Evolutionary conservation across 2,113 vertebrate species (phyloP), one percentile per base, ranked within the genome.

Genomic region (Peucedramus taeniatus): DNA sequence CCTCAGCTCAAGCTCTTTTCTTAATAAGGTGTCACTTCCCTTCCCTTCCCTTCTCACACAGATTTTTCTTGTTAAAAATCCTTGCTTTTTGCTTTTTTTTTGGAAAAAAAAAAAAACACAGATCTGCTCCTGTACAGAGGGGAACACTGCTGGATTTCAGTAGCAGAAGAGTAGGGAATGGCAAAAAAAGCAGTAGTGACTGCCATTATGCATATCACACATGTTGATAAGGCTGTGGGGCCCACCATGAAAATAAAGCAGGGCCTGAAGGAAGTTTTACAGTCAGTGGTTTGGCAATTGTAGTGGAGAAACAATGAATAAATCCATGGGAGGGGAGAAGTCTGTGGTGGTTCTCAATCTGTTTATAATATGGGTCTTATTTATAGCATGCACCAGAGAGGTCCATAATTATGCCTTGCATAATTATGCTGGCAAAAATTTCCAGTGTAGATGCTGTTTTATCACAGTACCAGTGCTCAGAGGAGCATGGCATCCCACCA

Each of bases 271-370:
- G 71, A 90, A 93, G 64, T 70, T 82, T 92, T 92, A 89, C 56
- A 92, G 92, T 45, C 92, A 77, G 91, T 75, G 91, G 92, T 87
- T 95, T 95, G 83, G 96, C 89, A 94, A 40, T 47, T 50, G 56
- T 70, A 87, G n/a, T 20, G 53, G 65, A 77, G 89, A 84, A 92
- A 96, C 86, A 95, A 94, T 75, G 64, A 94, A 54, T 50, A 91
- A 86, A 87, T 47, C 53, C 66, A 23, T 7, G 44, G 75, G 79
- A 61, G 24, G 39, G 37, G 31, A 50, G 16, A 20, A 80, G 51
- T 54, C 92, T 86, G 50, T 61, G 92, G 94, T 90, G 80, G 96
- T 87, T 79, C 86, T 87, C 83, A 86, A 71, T 93, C 93, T 95
- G 94, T 90, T 97, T 89, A 54, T 81, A 94, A 95, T 94, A 92